Base-by-base conservation (phyloP, 2,888 invertebrate genomes). In the Stenotaenia linearis region DNA sequence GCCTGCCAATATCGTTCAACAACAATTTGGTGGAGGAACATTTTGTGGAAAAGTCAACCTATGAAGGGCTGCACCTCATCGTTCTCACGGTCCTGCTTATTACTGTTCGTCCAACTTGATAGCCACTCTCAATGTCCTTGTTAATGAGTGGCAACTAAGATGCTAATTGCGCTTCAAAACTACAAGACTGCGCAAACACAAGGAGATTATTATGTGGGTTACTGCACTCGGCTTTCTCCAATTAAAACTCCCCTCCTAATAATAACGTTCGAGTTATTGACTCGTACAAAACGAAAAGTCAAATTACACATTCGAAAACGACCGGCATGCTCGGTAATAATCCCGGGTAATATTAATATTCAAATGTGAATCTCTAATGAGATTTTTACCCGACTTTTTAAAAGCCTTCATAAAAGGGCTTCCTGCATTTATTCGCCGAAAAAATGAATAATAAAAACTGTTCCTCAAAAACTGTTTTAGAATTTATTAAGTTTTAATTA, bases 131-230 rank as follows among this genome's bases (percentile, higher is more conserved):
- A 69, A 69, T 28, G 69, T 69, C 69, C 69, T 69, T 69, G 69
- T 69, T 69, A 69, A 69, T 69, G 69, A 69, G 69, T 28, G 69
- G 69, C 69, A 69, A 69, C 69, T 69, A 69, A 69, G 69, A 69
- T 69, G 69, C 69, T 69, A 69, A 69, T 69, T 69, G 69, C 69
- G 25, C 69, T 69, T 25, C 15, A 50, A 50, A 50, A 28, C 69
- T 69, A 69, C 69, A 69, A 25, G 69, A 28, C 12, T 69, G 69
- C 25, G 25, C 25, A 69, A 69, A 69, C 69, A 69, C 69, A 69
- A 69, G 69, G 25, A 69, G 69, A 69, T 69, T 69, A 69, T 69
- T 69, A 69, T 69, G 28, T 69, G 69, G 69, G 69, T 69, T 69
- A 69, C 69, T 69, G 69, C 69, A 28, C 69, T 12, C n/a, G 69